These are phyloP conservation scores for Labeo rohita DNA, from an alignment of 2,113 vertebrate species.

Conservation along the genomic window DNA sequence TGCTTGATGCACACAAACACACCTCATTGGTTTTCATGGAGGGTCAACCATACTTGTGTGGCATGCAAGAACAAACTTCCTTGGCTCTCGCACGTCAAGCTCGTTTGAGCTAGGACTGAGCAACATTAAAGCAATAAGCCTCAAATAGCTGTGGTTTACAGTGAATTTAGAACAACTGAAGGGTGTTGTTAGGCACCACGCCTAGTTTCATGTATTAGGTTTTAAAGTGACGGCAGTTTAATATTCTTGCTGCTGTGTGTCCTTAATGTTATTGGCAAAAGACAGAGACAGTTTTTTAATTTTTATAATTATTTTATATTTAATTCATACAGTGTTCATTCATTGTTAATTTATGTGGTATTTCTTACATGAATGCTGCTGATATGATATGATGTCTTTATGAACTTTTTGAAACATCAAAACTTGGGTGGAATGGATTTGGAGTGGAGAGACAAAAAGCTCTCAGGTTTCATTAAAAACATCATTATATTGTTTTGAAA, in stretches of 20 bases:
- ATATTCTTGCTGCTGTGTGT: neutral
- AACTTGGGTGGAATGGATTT: neutral
- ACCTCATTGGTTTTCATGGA: neutral
- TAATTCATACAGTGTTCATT: neutral
- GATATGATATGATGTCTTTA: neutral
- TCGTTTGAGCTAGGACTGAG: neutral
- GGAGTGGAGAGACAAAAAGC: no score
- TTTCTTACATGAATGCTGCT: neutral
- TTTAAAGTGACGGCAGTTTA: neutral
- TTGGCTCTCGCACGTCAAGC: neutral
- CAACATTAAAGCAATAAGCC: neutral
- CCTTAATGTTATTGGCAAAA: neutral
- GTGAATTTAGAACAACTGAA: neutral
- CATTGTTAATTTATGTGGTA: neutral
- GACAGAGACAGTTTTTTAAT: neutral
- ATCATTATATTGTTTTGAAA: no score
- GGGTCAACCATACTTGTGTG: neutral
- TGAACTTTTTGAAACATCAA: neutral
- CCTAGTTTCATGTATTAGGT: neutral
- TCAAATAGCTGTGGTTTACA: no score
- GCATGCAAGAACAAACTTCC: neutral
- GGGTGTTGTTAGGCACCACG: neutral
- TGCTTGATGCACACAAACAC: neutral
- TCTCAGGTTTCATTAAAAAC: no score
- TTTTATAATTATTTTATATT: neutral